Evolutionary conservation across 2,797 vertebrate species (phyloP).

Genomic region (Eospalax fontanierii): DNA sequence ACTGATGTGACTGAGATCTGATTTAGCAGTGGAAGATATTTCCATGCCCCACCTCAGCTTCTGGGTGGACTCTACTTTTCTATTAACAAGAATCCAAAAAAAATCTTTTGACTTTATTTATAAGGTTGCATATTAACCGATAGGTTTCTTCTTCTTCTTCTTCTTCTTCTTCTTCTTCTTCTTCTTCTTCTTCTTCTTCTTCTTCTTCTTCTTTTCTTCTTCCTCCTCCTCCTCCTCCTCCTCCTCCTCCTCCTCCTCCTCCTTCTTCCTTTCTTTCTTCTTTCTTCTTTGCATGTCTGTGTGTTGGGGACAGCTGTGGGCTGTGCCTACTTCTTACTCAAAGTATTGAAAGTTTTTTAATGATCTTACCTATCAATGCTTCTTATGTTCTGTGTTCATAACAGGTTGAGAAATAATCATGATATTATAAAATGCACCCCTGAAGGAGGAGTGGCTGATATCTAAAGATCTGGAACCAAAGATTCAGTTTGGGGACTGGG

Average conservation of each 20-base stretch:
- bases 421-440: not conserved
- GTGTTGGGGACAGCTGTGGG: not conserved
- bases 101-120: constrained; percentile 18
- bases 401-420: not conserved
- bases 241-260: too few species aligned
- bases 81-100: not conserved
- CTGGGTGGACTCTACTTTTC: not conserved
- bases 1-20: not conserved
- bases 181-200: too few species aligned
- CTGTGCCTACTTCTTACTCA: not conserved
- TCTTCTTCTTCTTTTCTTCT: too few species aligned
- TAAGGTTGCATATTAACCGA: not conserved
- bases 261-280: too few species aligned
- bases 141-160: too few species aligned
- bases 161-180: too few species aligned
- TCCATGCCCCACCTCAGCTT: not conserved
- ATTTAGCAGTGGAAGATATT: not conserved
- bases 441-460: not conserved
- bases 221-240: too few species aligned
- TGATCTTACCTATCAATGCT: not conserved
- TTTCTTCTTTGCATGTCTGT: not conserved
- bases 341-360: not conserved
- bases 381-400: constrained; percentile 41
- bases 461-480: not conserved
- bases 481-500: not conserved